Base-by-base conservation (phyloP, 2,113 vertebrate genomes). In the Picathartes gymnocephalus region DNA sequence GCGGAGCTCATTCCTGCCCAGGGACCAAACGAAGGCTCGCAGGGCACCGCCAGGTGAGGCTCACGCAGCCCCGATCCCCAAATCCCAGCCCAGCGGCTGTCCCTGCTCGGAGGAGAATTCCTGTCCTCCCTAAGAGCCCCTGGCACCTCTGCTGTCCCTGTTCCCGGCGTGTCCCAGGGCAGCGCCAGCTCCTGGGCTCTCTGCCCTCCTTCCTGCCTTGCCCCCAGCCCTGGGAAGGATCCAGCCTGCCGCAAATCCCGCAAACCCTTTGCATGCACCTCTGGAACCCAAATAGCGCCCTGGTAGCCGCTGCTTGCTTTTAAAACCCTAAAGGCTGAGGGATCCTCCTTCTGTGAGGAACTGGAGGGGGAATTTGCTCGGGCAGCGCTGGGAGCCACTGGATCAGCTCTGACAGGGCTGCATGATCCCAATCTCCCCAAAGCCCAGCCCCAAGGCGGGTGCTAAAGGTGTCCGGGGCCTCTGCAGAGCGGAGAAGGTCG, bases 11-110 rank as follows among this genome's bases (percentile, higher is more conserved):
- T 31, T 44, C 39, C 30, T 53, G 35, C 69, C 40, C 2, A 0
- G 44, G 3, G 2, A 6, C 3, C 10, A 0, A 12, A 33, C 2
- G 0, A 4, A 19, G 33, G 42, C 81, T 56, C 1, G 1, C 7
- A 16, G 31, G 13, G 44, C 30, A 6, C 2, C 9, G 18, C 11
- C 47, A 12, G 48, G 19, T 3, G 47, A 47, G 78, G 51, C 20
- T 79, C 31, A 4, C 3, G 18, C 72, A 57, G 70, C 72, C 20
- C 77, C 0, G 42, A 9, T 4, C 4, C 74, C 65, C 7, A 0
- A 11, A 27, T 4, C 7, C 44, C 35, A 8, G 86, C 69, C 79
- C 65, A 5, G 81, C 57, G 35, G 64, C 90, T 44, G 65, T 17
- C 73, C 23, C 56, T 80, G 62, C 57, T 61, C 13, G 39, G 62